Base-by-base conservation (phyloP, 2,113 vertebrate genomes). In the Pelecanus crispus region DNA sequence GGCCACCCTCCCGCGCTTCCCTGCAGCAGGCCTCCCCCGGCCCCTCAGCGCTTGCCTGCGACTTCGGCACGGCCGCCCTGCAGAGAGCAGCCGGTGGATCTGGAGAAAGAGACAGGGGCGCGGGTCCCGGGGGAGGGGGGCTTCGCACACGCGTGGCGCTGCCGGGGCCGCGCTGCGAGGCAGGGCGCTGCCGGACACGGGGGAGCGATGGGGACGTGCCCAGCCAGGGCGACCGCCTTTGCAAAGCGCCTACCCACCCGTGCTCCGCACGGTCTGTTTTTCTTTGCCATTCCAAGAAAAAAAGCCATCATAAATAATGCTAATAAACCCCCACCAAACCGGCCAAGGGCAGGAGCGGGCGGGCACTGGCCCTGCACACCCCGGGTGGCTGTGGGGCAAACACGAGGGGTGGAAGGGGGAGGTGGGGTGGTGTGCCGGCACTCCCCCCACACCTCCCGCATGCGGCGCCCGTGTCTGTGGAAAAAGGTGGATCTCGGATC, bases 401-500 rank as follows among this genome's bases (percentile, higher is more conserved):
- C 87, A 55, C 55, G 50, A 65, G 79, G 79, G 42, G 58, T 26
- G 32, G n/a, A 42, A 22, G 14, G 11, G 36, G 11, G 11, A 9
- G 31, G 17, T 21, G 59, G 40, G 26, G 20, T 75, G 72, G 77
- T 65, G 88, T 96, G 95, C 92, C 62, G 17, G 24, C 65, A 25
- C 32, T 10, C 22, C 11, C 22, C 7, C 12, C 88, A 86, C 95
- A 81, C 90, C 96, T 94, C 96, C 94, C 38, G 65, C 93, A 95
- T 85, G 89, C 73, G 59, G 90, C 59, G 42, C 87, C 94, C 88
- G 84, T 88, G 96, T 74, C 72, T 96, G 94, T 96, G 96, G 90
- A 97, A 97, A 97, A 97, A 98, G 95, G 96, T 88, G 96, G 96
- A 97, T 97, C 92, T 97, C 56, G 94, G 96, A 94, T 88, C 71